Evolutionary conservation across 2,797 vertebrate species (phyloP), one percentile per base, ranked within the genome.

Genomic region (Prunella strophiata): DNA sequence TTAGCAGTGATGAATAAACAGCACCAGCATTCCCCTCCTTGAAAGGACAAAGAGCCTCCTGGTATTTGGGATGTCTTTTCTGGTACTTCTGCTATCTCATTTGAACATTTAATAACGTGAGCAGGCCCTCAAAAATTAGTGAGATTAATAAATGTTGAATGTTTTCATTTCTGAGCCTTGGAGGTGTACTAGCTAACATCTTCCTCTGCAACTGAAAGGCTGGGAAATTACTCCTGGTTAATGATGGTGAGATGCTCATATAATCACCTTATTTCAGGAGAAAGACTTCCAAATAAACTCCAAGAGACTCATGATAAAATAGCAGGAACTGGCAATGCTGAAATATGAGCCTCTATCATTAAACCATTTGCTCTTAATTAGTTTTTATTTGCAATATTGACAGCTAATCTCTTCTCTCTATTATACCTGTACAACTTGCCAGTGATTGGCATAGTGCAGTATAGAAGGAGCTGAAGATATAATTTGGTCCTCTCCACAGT

Each of bases 341-440:
- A 96, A 94, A 93, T 94, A 74, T 23, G 81, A 80, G 63, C 50
- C 40, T 80, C 38, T 80, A 5, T 74, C 57, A 27, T 95, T 88
- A 93, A 95, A 82, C 54, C 47, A 48, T 95, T 95, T 0, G 1
- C 89, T 92, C 90, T 91, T 97, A 88, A 79, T 97, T 92, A 71
- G 89, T 80, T 96, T 96, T 96, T 96, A 95, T 89, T 96, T 96
- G 93, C 86, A 77, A 51, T 95, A 93, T 93, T 95, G 92, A 72
- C 72, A 93, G 81, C 65, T 83, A 38, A 88, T 91, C 78, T 92
- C 54, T 63, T 88, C 48, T 57, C 70, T 87, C 42, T 85, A 0
- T 92, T 89, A 65, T 19, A 77, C 0, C 1, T 54, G 30, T 57
- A n/a, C 0, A 3, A 57, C 30, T 91, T 68, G n/a, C 11, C 61